Percentiles rank a stretch among this genome's conserved stretches.
phyloP scores from a whole-genome alignment of 2,888 invertebrate species.

The Drosophila emarginata region DNA sequence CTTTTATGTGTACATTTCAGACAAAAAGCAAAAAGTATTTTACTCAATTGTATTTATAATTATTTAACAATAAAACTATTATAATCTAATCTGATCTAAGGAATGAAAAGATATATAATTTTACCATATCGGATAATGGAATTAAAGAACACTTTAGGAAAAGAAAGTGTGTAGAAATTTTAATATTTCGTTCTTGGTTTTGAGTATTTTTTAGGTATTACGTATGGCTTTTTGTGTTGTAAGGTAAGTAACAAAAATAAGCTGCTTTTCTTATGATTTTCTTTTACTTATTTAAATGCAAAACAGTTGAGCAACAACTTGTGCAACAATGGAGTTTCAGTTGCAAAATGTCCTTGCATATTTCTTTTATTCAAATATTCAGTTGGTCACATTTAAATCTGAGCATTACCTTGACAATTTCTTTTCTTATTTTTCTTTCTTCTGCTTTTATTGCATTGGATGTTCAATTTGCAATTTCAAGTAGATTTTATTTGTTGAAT shows the following conservation, averaged over 20 bases:
- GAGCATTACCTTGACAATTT: conserved; percentile 15
- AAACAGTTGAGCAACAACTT: conserved; percentile 36
- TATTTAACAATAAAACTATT: neutral
- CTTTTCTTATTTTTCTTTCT: conserved; percentile 14
- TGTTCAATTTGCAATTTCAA: neutral
- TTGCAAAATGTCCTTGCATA: conserved; percentile 16
- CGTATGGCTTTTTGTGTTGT: neutral
- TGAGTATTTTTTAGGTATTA: conserved; percentile 2
- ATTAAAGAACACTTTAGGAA: neutral
- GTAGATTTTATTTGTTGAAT: neutral
- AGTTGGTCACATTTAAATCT: conserved; percentile 32
- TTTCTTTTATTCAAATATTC: conserved; percentile 9
- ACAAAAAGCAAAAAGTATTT: neutral
- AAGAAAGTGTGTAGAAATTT: neutral
- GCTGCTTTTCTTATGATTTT: conserved; percentile 10
- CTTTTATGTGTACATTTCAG: too few relatives aligned
- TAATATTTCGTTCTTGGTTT: neutral
- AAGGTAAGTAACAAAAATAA: conserved; percentile 39
- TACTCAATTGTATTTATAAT: neutral
- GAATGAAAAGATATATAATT: too few relatives aligned
- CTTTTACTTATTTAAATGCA: conserved; percentile 52
- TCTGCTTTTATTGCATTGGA: conserved; percentile 29
- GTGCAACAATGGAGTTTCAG: conserved; percentile 18
- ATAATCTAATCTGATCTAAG: too few relatives aligned
- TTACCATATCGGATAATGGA: too few relatives aligned